Percentiles rank a stretch among this genome's conserved stretches.
Conservation (phyloP, 2,113 vertebrate species). For the Panurus biarmicus region DNA sequence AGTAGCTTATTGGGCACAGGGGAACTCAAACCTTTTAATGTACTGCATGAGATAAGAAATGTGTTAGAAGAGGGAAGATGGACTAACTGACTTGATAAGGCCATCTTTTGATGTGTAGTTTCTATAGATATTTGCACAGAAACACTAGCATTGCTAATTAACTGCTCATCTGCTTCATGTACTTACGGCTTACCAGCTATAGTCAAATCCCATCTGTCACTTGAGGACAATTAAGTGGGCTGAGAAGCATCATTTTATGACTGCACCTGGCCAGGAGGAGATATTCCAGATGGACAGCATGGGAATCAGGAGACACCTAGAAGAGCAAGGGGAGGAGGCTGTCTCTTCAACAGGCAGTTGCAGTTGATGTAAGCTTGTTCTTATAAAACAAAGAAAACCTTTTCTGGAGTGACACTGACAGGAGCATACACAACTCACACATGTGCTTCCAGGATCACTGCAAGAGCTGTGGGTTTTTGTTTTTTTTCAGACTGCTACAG, state of each 20-base stretch:
- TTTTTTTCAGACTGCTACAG: not conserved
- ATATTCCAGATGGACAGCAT: conserved; percentile 6
- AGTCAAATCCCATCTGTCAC: conserved; percentile 43
- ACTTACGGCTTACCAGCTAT: conserved; percentile 13
- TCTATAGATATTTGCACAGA: conserved; percentile 6
- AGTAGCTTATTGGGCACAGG: not conserved
- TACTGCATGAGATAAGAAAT: not conserved
- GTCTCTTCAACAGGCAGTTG: not conserved
- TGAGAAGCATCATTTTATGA: not conserved
- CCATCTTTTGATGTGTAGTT: not conserved
- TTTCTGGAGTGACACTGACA: not conserved
- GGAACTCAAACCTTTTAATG: not conserved
- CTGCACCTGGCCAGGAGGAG: conserved; percentile 11
- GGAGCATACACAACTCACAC: not conserved
- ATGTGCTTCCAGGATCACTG: not conserved
- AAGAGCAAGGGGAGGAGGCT: not conserved
- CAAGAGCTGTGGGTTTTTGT: not conserved
- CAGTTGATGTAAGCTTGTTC: not conserved
- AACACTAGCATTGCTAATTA: conserved; percentile 21
- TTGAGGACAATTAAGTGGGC: conserved; percentile 47
- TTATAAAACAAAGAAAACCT: not conserved
- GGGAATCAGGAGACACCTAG: not conserved
- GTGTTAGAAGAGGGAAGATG: not conserved
- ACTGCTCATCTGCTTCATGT: conserved; percentile 34
- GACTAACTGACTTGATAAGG: not conserved